Conservation (phyloP, 2,113 vertebrate genomes). For the Gyps fulvus region DNA sequence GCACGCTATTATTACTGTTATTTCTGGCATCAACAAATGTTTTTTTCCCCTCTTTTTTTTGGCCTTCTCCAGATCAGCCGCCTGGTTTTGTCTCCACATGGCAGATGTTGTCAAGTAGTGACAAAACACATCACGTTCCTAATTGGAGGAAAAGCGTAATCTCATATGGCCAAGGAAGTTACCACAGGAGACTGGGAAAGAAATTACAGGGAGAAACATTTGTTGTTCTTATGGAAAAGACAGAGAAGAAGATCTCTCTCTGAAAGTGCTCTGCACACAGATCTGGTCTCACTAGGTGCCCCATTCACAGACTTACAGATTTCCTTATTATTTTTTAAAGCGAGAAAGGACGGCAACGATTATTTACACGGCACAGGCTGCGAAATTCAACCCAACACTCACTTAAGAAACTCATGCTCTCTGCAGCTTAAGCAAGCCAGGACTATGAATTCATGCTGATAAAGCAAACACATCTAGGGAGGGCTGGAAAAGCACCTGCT, state of each 20-base stretch:
- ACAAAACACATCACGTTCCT: conserved; percentile 53
- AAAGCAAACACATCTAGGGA: background rate
- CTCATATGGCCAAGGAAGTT: conserved; percentile 53
- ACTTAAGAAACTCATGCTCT: background rate
- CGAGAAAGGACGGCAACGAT: background rate
- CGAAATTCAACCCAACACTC: background rate
- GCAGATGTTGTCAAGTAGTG: conserved; percentile 67
- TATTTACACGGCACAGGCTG: background rate
- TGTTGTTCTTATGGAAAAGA: background rate
- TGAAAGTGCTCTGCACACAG: background rate
- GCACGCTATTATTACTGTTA: conserved; percentile 35
- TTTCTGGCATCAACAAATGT: conserved; percentile 50
- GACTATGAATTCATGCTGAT: background rate
- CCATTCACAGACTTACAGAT: background rate
- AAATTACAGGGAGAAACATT: conserved; percentile 16
- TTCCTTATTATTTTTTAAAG: background rate
- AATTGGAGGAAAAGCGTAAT: conserved; percentile 57
- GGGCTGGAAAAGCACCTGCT: background rate
- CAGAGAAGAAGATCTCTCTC: background rate
- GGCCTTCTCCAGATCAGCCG: conserved; percentile 45
- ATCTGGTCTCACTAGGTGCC: background rate
- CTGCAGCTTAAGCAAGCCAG: background rate
- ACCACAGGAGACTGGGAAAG: conserved; percentile 32
- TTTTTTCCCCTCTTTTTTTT: conserved; percentile 33
- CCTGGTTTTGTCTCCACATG: conserved; percentile 69